These are phyloP conservation scores for Loripinus fragilis DNA, from an alignment of 2,888 invertebrate species.

Conservation along the genomic window DNA sequence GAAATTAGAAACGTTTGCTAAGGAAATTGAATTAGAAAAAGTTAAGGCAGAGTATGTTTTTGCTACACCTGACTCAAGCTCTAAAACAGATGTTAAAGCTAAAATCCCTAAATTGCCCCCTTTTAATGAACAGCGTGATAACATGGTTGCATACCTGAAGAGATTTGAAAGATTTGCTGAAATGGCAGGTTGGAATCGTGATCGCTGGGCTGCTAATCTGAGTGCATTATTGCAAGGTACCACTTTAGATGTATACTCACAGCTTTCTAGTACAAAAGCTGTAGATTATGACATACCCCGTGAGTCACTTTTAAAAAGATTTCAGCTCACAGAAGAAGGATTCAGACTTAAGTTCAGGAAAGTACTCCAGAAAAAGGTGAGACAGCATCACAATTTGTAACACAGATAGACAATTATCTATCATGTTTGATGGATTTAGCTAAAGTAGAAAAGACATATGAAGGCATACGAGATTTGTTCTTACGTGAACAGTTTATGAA, in stretches of 20 bases:
- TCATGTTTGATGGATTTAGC: slow-evolving; percentile 15
- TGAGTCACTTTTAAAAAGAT: slow-evolving; percentile 15
- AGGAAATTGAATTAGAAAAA: background rate
- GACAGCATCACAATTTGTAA: slow-evolving; percentile 17
- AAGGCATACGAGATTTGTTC: slow-evolving; percentile 8
- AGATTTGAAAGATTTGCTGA: background rate
- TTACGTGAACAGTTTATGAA: slow-evolving; percentile 21
- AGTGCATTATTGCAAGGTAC: slow-evolving; percentile 27
- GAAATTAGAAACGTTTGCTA: background rate
- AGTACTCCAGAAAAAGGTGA: slow-evolving; percentile 18
- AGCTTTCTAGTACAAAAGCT: slow-evolving; percentile 8
- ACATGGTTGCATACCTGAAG: slow-evolving; percentile 23
- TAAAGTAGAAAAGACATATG: slow-evolving; percentile 8
- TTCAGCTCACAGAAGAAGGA: slow-evolving; percentile 27
- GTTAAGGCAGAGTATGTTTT: background rate
- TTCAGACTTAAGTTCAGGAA: slow-evolving; percentile 19
- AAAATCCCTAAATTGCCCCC: slow-evolving; percentile 21
- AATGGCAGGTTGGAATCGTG: slow-evolving; percentile 21
- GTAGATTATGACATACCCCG: slow-evolving; percentile 7
- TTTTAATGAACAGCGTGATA: slow-evolving; percentile 11
- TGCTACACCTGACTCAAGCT: background rate
- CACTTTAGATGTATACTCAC: slow-evolving; percentile 16
- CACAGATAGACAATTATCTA: slow-evolving; percentile 11
- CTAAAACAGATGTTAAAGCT: background rate
- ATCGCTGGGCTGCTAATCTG: slow-evolving; percentile 22